These are phyloP conservation scores for Clupea harengus DNA, from an alignment of 2,113 vertebrate genomes.

Conservation along the genomic window DNA sequence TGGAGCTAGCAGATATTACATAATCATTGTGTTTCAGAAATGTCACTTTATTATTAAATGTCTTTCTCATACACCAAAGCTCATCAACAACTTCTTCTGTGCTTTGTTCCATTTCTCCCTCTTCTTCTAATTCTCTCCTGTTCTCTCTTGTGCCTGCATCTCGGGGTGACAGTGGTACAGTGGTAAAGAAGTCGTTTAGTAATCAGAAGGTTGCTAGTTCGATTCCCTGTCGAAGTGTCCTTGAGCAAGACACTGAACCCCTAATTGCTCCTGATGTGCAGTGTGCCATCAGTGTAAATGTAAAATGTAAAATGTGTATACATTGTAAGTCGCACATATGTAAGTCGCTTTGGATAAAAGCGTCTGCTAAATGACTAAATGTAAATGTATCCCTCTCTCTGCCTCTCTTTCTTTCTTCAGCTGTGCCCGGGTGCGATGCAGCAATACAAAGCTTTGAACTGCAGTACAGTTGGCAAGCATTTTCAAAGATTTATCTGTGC, in stretches of 20 bases:
- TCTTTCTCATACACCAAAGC: background rate
- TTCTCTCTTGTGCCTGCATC: background rate
- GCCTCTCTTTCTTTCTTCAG: background rate
- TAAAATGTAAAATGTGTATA: too few species aligned
- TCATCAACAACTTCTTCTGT: background rate
- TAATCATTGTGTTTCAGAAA: background rate
- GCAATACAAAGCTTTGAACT: conserved; percentile 5
- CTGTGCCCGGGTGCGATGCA: background rate
- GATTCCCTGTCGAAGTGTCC: too few species aligned
- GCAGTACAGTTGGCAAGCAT: background rate
- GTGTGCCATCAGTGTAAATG: too few species aligned
- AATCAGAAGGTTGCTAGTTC: too few species aligned
- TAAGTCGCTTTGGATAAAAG: too few species aligned
- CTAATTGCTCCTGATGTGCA: too few species aligned
- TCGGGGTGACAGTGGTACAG: too few species aligned
- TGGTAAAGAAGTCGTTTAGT: too few species aligned
- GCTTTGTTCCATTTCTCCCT: background rate
- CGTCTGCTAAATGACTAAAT: too few species aligned
- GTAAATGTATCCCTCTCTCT: background rate
- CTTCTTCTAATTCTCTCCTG: background rate
- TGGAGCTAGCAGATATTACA: background rate
- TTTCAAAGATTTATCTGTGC: conserved; percentile 7
- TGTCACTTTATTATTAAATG: background rate
- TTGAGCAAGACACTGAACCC: too few species aligned
- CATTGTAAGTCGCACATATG: too few species aligned